These are phyloP conservation scores for Microcebus murinus DNA, from an alignment of 2,113 vertebrate genomes.

Conservation along the genomic window DNA sequence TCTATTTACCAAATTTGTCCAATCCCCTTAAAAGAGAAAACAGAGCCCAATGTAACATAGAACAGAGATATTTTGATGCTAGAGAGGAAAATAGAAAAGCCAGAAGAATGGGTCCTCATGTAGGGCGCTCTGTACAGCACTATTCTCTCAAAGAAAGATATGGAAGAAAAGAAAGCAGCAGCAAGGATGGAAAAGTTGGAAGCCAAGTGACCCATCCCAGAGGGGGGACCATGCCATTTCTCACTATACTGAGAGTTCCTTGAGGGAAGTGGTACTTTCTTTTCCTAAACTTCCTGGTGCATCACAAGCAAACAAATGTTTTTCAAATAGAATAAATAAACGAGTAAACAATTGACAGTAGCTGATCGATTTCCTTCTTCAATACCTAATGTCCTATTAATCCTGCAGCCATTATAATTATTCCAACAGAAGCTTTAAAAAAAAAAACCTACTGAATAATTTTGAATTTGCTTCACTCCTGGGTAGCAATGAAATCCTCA, in stretches of 20 bases:
- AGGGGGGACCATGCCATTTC: neutral
- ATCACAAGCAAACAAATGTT: neutral
- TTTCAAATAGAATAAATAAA: neutral
- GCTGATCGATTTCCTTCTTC: neutral
- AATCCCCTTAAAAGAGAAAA: neutral
- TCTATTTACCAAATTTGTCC: neutral
- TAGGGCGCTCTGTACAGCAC: neutral
- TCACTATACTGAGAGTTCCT: neutral
- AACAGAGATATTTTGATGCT: neutral
- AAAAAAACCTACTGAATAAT: neutral
- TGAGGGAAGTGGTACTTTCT: neutral
- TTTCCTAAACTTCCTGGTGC: neutral
- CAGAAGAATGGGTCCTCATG: neutral
- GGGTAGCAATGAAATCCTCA: conserved; percentile 71
- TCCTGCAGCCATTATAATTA: neutral
- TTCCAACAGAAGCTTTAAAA: neutral
- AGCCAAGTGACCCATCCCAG: neutral
- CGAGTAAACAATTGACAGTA: neutral
- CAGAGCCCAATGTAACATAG: neutral
- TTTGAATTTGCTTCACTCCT: conserved; percentile 39
- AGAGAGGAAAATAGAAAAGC: neutral
- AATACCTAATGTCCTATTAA: neutral
- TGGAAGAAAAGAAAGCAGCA: neutral
- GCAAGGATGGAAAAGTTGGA: neutral
- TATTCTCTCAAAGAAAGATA: neutral